Conservation (phyloP, 2,888 invertebrate genomes). For the Agrochola litura region DNA sequence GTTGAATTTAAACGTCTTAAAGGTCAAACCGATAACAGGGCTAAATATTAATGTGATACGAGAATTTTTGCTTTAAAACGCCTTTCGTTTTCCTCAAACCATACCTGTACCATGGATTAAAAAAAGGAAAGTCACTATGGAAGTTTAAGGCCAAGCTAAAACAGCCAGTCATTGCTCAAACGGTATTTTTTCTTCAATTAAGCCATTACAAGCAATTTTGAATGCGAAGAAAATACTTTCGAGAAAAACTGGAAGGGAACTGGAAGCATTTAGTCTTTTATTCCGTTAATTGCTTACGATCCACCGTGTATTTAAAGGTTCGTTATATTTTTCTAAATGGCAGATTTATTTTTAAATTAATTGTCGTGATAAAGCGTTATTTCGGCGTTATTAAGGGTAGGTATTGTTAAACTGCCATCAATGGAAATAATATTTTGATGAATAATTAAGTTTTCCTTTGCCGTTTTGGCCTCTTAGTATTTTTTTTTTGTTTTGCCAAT, state of each 20-base stretch:
- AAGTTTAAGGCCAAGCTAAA: constrained; percentile 47
- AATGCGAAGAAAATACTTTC: constrained; percentile 48
- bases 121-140: constrained; percentile 48
- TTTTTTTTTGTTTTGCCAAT: too few species aligned
- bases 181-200: constrained; percentile 62
- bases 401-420: not conserved
- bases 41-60: not conserved
- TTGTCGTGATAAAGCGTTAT: not conserved
- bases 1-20: not conserved
- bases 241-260: constrained; percentile 35
- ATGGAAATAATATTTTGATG: not conserved
- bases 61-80: constrained; percentile 4
- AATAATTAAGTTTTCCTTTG: not conserved
- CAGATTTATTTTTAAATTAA: not conserved
- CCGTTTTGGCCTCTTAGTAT: too few species aligned
- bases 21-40: not conserved
- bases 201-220: constrained; percentile 62
- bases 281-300: constrained; percentile 43
- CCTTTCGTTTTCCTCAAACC: not conserved
- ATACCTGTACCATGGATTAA: not conserved
- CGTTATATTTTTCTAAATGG: constrained; percentile 6
- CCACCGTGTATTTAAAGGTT: constrained; percentile 21
- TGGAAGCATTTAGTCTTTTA: constrained; percentile 48
- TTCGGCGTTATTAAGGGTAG: not conserved
- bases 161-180: constrained; percentile 54